Conservation (phyloP, 2,797 vertebrate species). For the Adrianichthys oophorus region DNA sequence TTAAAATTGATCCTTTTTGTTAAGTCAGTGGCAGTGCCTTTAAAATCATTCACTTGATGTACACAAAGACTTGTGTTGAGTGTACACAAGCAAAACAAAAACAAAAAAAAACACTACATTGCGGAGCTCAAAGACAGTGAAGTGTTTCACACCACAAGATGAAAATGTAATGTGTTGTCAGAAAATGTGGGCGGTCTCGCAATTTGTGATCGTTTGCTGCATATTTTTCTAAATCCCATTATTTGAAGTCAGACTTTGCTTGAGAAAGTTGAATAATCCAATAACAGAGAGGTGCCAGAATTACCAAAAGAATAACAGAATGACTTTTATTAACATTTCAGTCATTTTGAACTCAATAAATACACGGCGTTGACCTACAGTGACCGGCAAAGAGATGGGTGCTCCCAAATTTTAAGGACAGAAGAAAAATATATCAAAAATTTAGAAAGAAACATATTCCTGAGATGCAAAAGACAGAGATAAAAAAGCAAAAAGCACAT, state of each 20-base stretch:
- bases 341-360: slow-evolving; percentile 72
- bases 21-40: slow-evolving; percentile 32
- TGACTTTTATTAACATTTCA: slow-evolving; percentile 76
- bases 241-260: slow-evolving; percentile 44
- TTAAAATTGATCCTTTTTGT: slow-evolving; percentile 38
- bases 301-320: slow-evolving; percentile 72
- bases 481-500: slow-evolving; percentile 23
- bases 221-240: slow-evolving; percentile 55
- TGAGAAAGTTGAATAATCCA: slow-evolving; percentile 36
- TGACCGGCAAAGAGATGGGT: slow-evolving; percentile 57
- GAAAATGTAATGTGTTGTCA: slow-evolving; percentile 37
- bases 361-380: slow-evolving; percentile 69
- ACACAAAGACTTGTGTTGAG: slow-evolving; percentile 37
- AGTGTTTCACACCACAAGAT: slow-evolving; percentile 38
- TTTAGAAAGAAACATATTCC: slow-evolving; percentile 71
- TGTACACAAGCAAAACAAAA: slow-evolving; percentile 16
- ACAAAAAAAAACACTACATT: slow-evolving; percentile 28
- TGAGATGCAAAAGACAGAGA: slow-evolving; percentile 74
- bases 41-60: slow-evolving; percentile 30
- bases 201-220: slow-evolving; percentile 54
- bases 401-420: slow-evolving; percentile 53
- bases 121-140: slow-evolving; percentile 37
- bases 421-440: slow-evolving; percentile 31
- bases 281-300: slow-evolving; percentile 58
- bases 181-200: slow-evolving; percentile 15